Conservation (phyloP, 1,140 invertebrate species). For the Tetragonula clypearis region DNA sequence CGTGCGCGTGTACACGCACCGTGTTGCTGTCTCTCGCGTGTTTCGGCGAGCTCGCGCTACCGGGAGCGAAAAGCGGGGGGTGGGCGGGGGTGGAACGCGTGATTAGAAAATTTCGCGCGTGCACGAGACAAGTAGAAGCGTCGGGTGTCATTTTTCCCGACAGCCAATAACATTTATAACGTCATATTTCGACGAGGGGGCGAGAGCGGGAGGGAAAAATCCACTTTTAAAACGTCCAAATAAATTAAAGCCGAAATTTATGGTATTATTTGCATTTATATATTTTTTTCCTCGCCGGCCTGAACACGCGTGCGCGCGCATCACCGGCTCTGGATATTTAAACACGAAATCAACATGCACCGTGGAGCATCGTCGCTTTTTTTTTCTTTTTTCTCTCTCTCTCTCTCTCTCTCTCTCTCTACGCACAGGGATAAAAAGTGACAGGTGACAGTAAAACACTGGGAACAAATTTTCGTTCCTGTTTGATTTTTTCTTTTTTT, state of each 20-base stretch:
- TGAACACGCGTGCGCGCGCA: background rate
- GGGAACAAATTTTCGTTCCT: conserved; percentile 42
- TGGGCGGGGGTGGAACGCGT: background rate
- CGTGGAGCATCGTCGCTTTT: conserved; percentile 47
- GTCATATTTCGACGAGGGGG: conserved; percentile 26
- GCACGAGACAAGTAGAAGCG: background rate
- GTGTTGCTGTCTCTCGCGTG: too few relatives aligned
- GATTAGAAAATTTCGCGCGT: conserved; percentile 41
- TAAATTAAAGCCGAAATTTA: conserved; percentile 50
- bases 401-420: background rate
- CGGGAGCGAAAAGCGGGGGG: background rate
- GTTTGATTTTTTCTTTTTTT: background rate
- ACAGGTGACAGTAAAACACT: conserved; percentile 47
- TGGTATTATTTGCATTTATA: conserved; percentile 55
- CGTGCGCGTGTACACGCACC: too few relatives aligned
- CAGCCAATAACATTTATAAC: conserved; percentile 51
- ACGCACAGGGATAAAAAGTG: conserved; percentile 46
- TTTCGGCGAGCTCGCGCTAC: background rate
- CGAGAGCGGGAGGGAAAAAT: background rate
- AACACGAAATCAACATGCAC: conserved; percentile 49
- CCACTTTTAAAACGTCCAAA: conserved; percentile 49
- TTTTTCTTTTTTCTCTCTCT: too few relatives aligned
- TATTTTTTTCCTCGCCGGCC: background rate
- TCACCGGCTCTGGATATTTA: conserved; percentile 32
- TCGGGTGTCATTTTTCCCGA: conserved; percentile 12